Evolutionary conservation across 2,113 vertebrate genomes (phyloP).

Genomic region (Passer domesticus): DNA sequence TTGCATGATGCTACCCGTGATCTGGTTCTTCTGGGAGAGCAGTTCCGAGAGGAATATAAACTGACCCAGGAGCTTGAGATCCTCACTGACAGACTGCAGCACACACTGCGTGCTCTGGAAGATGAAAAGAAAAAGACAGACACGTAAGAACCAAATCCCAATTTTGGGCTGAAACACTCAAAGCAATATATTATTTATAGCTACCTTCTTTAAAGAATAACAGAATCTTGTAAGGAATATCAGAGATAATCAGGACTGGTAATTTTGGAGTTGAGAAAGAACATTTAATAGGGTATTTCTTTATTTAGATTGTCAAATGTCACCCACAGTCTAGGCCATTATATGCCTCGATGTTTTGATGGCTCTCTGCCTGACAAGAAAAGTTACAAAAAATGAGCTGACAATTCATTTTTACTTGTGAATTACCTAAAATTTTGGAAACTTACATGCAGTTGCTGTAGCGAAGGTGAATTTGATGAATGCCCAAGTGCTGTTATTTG

Average conservation of each 20-base stretch:
- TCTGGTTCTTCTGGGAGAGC: conserved; percentile 95
- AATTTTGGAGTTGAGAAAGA: conserved; percentile 17
- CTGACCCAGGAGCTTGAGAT: conserved; percentile 97
- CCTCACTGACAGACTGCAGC: conserved; percentile 94
- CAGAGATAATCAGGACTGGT: background rate
- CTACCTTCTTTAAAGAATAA: background rate
- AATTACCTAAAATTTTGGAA: background rate
- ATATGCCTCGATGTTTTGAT: background rate
- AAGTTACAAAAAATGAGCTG: background rate
- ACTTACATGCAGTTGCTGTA: background rate
- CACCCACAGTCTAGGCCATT: background rate
- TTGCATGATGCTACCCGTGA: conserved; percentile 96
- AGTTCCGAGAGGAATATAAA: conserved; percentile 98
- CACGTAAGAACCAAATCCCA: conserved; percentile 79
- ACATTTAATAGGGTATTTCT: background rate
- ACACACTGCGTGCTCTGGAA: conserved; percentile 92
- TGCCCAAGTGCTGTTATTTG: background rate
- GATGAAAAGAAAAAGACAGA: conserved; percentile 99
- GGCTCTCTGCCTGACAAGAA: background rate
- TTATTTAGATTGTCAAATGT: conserved; percentile 10
- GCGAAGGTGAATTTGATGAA: background rate
- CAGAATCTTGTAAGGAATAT: background rate
- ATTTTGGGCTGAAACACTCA: conserved; percentile 11
- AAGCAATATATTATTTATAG: conserved; percentile 28
- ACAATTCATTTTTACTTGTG: background rate